Conservation (phyloP, 2,113 vertebrate genomes). For the Ia io region DNA sequence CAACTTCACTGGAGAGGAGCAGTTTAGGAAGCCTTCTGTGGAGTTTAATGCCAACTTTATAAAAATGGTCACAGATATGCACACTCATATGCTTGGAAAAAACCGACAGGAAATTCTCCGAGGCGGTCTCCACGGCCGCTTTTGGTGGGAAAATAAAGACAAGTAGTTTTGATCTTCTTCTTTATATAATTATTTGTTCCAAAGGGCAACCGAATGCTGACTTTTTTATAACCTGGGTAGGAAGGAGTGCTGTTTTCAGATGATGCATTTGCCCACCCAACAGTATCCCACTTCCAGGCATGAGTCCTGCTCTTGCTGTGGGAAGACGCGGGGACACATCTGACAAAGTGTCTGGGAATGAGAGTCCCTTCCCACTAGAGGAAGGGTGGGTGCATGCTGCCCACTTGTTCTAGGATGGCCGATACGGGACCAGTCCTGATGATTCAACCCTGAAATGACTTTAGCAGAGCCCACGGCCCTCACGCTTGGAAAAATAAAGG, state of each 20-base stretch:
- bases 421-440: not conserved
- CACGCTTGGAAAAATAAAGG: not conserved
- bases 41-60: not conserved
- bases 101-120: not conserved
- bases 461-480: not conserved
- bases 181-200: not conserved
- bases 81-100: not conserved
- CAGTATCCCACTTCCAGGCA: not conserved
- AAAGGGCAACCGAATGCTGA: not conserved
- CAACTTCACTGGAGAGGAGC: accelerated
- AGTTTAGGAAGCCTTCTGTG: not conserved
- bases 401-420: not conserved
- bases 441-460: not conserved
- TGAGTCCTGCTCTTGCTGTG: not conserved
- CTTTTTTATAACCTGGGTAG: not conserved
- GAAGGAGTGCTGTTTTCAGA: not conserved
- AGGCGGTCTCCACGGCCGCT: accelerated
- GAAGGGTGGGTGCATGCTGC: accelerated
- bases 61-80: not conserved
- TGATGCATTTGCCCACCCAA: accelerated
- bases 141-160: not conserved
- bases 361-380: not conserved
- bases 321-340: accelerated
- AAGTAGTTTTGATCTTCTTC: not conserved
- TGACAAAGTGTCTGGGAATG: not conserved